Conservation (phyloP, 1,140 invertebrate genomes). For the Pseudomyrmex gracilis region DNA sequence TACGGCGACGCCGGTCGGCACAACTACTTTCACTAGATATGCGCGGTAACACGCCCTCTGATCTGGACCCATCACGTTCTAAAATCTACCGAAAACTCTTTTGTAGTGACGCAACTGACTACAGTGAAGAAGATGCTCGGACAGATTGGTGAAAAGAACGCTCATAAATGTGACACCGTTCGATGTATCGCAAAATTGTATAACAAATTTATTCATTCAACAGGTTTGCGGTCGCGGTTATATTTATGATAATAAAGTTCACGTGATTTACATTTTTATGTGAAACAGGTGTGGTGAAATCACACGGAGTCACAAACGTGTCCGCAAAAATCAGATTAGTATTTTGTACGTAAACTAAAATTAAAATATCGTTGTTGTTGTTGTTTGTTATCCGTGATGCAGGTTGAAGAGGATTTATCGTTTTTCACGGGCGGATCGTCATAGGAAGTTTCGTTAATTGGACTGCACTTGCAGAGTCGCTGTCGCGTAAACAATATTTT, state of each 20-base stretch:
- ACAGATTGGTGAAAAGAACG: constrained; percentile 5
- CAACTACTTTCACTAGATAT: constrained; percentile 68
- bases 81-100: constrained; percentile 47
- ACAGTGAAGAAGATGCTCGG: background rate
- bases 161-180: background rate
- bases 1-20: constrained; percentile 40
- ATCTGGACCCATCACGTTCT: constrained; percentile 55
- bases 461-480: constrained; percentile 26
- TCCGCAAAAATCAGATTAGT: background rate
- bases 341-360: constrained; percentile 3
- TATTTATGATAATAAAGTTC: background rate
- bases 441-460: constrained; percentile 26
- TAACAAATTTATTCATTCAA: constrained; percentile 1
- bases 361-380: constrained; percentile 25
- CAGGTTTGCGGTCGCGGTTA: background rate
- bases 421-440: constrained; percentile 8
- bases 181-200: background rate
- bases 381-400: constrained; percentile 23
- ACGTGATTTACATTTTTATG: background rate
- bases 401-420: constrained; percentile 32
- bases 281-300: background rate
- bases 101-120: constrained; percentile 33
- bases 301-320: background rate
- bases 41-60: constrained; percentile 53
- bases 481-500: constrained; percentile 50